These are phyloP conservation scores for Anoplius nigerrimus DNA, from an alignment of 2,888 invertebrate genomes.

Conservation along the genomic window DNA sequence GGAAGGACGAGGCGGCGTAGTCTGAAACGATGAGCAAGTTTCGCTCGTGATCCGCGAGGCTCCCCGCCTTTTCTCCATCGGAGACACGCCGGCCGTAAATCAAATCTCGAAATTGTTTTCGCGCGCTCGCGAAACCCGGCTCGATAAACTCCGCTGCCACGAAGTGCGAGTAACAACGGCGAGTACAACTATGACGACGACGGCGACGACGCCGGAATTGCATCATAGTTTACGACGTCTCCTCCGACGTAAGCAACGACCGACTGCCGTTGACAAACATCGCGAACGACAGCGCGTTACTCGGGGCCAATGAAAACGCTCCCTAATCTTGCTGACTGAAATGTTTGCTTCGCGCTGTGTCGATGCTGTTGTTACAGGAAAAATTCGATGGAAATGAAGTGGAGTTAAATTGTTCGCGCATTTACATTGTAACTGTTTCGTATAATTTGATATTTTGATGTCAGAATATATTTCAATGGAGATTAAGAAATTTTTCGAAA, in stretches of 20 bases:
- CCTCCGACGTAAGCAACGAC: conserved; percentile 2
- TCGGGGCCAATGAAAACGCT: too few relatives aligned
- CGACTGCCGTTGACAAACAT: conserved; percentile 4
- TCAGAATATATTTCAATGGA: too few relatives aligned
- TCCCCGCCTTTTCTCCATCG: conserved; percentile 21
- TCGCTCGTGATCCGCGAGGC: conserved; percentile 22
- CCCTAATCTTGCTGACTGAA: too few relatives aligned
- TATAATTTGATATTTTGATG: too few relatives aligned
- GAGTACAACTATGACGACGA: conserved; percentile 10
- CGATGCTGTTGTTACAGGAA: too few relatives aligned
- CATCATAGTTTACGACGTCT: conserved; percentile 1
- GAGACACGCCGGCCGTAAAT: conserved; percentile 55
- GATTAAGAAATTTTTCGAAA: too few relatives aligned
- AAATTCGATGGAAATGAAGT: too few relatives aligned
- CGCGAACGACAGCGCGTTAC: background rate
- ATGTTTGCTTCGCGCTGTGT: too few relatives aligned
- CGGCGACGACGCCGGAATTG: background rate
- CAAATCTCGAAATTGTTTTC: conserved; percentile 63
- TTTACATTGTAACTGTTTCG: too few relatives aligned
- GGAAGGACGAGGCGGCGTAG: background rate
- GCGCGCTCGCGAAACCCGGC: conserved; percentile 19
- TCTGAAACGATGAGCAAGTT: conserved; percentile 29
- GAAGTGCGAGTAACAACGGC: conserved; percentile 24
- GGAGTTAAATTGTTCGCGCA: too few relatives aligned
- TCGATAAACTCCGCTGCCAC: conserved; percentile 35